A percentile compares a stretch with the other conserved stretches of the same genome.
Evolutionary conservation across 1,140 invertebrate species (phyloP).

Genomic region (Streblospio benedicti): DNA sequence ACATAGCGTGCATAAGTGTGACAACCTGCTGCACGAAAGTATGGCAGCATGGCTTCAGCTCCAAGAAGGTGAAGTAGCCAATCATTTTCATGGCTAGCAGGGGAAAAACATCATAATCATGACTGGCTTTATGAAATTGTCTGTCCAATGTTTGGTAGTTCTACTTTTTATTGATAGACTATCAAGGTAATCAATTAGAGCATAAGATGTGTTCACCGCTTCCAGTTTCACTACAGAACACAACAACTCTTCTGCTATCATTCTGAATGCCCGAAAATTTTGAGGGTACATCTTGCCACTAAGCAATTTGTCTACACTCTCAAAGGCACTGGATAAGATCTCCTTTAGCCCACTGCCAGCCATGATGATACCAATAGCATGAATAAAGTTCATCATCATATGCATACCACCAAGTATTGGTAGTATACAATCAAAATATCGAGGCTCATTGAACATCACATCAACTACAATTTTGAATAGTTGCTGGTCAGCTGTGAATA

Average conservation of each 20-base stretch:
- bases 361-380: background rate
- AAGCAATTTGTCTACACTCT: background rate
- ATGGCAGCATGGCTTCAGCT: conserved; percentile 1
- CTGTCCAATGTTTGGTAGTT: too few relatives aligned
- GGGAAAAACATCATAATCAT: background rate
- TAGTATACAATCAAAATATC: background rate
- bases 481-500: background rate
- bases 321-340: background rate
- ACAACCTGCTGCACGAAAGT: background rate
- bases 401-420: background rate
- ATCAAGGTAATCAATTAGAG: too few relatives aligned
- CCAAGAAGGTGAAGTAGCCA: background rate
- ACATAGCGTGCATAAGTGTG: conserved; percentile 2
- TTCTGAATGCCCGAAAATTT: too few relatives aligned
- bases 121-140: background rate
- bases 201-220: too few relatives aligned
- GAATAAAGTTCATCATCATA: too few relatives aligned
- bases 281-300: background rate
- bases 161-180: too few relatives aligned
- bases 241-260: too few relatives aligned
- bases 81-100: background rate
- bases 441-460: background rate
- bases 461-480: background rate
- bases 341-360: background rate
- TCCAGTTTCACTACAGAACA: too few relatives aligned